Evolutionary conservation across 2,888 invertebrate species (phyloP).

Genomic region (Apodemia hepburni): DNA sequence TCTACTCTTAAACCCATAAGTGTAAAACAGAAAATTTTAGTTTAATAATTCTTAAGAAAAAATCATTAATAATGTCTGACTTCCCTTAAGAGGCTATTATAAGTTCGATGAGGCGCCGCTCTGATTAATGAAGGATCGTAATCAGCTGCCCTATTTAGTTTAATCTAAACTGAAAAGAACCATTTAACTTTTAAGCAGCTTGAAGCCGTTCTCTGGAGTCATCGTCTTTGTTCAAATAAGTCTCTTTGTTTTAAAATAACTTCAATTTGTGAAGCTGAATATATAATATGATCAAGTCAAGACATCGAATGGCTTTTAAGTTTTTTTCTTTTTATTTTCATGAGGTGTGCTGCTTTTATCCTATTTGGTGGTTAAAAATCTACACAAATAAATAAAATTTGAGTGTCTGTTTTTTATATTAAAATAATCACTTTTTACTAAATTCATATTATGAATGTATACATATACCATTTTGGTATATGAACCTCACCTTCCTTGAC

Average conservation of each 20-base stretch:
- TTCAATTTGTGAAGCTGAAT: background rate
- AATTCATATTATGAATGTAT: no score
- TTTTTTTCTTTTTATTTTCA: background rate
- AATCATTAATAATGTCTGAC: constrained; percentile 1
- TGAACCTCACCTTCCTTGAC: no score
- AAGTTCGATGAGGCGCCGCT: constrained; percentile 52
- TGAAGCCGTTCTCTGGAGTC: constrained; percentile 29
- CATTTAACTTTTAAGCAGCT: constrained; percentile 49
- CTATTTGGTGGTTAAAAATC: no score
- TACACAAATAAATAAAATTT: no score
- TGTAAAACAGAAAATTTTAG: no score
- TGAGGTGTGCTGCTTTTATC: no score
- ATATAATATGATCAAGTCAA: background rate
- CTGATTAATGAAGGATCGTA: constrained; percentile 47
- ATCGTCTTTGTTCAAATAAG: constrained; percentile 28
- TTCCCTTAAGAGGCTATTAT: constrained; percentile 42
- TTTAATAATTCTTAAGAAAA: background rate
- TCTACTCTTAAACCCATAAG: no score
- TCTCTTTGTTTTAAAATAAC: constrained; percentile 18
- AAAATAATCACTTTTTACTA: no score
- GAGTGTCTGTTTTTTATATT: no score
- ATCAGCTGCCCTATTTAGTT: constrained; percentile 51
- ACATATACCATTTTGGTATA: no score
- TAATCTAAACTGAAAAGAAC: constrained; percentile 58
- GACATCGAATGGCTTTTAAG: background rate